A percentile compares a stretch with the other conserved stretches of the same genome.
Conservation (phyloP, 2,888 invertebrate species). For the Barypeithes pellucidus region DNA sequence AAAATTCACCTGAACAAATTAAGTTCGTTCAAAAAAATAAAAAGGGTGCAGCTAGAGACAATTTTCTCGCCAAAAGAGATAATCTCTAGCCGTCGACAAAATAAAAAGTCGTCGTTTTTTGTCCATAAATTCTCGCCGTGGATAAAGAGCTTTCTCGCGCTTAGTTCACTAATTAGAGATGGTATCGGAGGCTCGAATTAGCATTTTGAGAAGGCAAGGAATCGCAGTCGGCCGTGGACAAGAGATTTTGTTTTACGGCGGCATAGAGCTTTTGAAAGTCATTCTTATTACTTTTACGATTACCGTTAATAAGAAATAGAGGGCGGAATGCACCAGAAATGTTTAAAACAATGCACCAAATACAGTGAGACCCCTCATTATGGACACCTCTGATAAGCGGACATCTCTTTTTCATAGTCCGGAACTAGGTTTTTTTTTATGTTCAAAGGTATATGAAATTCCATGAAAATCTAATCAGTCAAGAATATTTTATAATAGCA, state of each 20-base stretch:
- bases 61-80: slow-evolving; percentile 47
- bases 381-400: no score
- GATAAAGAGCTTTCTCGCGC: slow-evolving; percentile 56
- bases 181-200: slow-evolving; percentile 53
- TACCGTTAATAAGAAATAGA: no score
- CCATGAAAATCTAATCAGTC: no score
- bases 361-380: no score
- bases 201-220: slow-evolving; percentile 54
- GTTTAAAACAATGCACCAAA: no score
- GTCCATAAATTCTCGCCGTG: slow-evolving; percentile 54
- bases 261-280: slow-evolving; percentile 19
- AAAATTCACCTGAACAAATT: slow-evolving; percentile 30
- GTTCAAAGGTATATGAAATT: no score
- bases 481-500: no score
- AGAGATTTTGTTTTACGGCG: slow-evolving; percentile 46
- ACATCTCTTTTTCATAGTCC: no score
- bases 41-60: slow-evolving; percentile 32
- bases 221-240: slow-evolving; percentile 36
- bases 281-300: neutral
- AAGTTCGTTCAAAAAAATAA: slow-evolving; percentile 25
- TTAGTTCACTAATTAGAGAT: slow-evolving; percentile 57
- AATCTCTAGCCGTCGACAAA: slow-evolving; percentile 47
- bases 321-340: no score
- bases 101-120: slow-evolving; percentile 48
- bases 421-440: no score